Evolutionary conservation across 2,113 vertebrate genomes (phyloP), one percentile per base, ranked within the genome.

Genomic region (Arothron firmamentum): DNA sequence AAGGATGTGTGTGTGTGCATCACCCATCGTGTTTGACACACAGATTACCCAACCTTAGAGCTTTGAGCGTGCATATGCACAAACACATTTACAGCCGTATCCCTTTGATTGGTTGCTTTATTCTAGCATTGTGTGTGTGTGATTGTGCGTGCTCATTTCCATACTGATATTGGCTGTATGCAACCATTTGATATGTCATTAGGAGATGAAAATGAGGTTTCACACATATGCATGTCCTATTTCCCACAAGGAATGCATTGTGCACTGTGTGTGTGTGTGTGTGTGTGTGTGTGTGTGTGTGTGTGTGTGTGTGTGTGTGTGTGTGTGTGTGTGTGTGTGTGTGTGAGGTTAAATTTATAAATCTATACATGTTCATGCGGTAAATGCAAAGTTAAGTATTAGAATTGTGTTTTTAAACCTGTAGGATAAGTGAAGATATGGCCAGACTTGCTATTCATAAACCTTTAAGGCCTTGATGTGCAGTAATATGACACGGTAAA

Each of bases 171-270:
- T 69, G 79, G 77, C 79, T 81, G 68, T 81, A 80, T 86, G 83
- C 85, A 88, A 89, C 89, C 80, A 85, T 83, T 80, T 80, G 82
- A 87, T 86, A 84, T 86, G 84, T 84, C 74, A 81, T 87, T 89
- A 86, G 80, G 67, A 77, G 78, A 77, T 59, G 78, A 87, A 87
- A 88, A 88, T 85, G 74, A 87, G 81, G 77, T 85, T 86, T 81
- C 72, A 73, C 74, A 61, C 54, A 74, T 58, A 70, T 74, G 69
- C 17, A 13, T 69, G 67, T 80, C 76, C 52, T 52, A 66, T 66
- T 75, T 84, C 76, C 59, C 70, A 62, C 45, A 66, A 75, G 65
- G 60, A 65, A 66, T 41, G 17, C 15, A 3, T 47, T 47, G 15
- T 16, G 3, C 54, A 28, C 25, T 38, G 1, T 38, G 34, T 38